Evolutionary conservation across 2,797 vertebrate species (phyloP).

Genomic region (Gephyroberyx darwinii): DNA sequence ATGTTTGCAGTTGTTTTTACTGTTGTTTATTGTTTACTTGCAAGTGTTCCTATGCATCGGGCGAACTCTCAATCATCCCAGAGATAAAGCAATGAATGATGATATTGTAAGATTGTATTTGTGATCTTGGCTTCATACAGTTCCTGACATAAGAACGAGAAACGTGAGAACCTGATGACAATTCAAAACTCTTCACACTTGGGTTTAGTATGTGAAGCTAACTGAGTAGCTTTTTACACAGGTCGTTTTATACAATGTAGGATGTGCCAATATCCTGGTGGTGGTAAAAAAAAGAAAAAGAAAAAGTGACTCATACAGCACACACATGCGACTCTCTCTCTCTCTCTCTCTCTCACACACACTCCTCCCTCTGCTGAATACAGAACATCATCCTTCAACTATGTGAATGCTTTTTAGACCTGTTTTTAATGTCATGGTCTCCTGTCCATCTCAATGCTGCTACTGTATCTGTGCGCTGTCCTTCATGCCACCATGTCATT

Average conservation of each 20-base stretch:
- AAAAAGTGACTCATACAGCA: background rate
- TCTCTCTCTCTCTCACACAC: background rate
- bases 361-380: constrained; percentile 1
- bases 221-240: constrained; percentile 15
- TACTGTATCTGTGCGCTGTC: constrained; percentile 67
- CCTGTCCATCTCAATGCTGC: constrained; percentile 61
- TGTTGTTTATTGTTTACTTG: constrained; percentile 71
- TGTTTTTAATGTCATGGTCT: constrained; percentile 29
- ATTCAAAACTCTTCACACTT: constrained; percentile 19
- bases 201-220: constrained; percentile 2
- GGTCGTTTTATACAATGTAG: background rate
- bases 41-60: constrained; percentile 70
- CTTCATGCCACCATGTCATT: constrained; percentile 41
- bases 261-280: background rate
- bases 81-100: constrained; percentile 42
- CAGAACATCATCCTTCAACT: constrained; percentile 21
- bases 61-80: constrained; percentile 61
- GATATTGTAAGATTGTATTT: constrained; percentile 36
- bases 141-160: constrained; percentile 47
- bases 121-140: constrained; percentile 45
- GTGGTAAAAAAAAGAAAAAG: background rate
- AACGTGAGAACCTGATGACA: constrained; percentile 18
- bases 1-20: constrained; percentile 56
- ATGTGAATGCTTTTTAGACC: constrained; percentile 48
- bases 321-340: background rate